These are phyloP conservation scores for Aix galericulata DNA, from an alignment of 2,113 vertebrate species.

Conservation along the genomic window DNA sequence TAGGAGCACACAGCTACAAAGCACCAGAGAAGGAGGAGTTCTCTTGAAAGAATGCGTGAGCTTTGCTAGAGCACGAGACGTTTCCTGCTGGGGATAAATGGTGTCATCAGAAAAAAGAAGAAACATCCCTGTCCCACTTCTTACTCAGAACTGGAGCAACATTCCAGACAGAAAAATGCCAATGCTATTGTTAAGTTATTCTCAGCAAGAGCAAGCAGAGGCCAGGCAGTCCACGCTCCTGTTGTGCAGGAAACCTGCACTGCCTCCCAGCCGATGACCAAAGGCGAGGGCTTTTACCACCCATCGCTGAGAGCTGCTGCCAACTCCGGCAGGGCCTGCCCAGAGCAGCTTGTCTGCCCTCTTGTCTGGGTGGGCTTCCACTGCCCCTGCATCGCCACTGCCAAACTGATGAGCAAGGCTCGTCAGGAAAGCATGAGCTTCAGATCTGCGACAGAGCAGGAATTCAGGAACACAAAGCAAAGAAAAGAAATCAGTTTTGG, in stretches of 20 bases:
- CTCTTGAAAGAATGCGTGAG: not conserved
- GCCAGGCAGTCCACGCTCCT: not conserved
- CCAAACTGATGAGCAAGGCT: accelerated
- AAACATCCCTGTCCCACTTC: not conserved
- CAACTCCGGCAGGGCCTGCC: not conserved
- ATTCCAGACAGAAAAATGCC: not conserved
- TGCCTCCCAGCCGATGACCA: not conserved
- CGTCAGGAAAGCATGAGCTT: not conserved
- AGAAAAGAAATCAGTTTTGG: not conserved
- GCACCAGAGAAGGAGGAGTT: not conserved
- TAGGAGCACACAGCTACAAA: not conserved
- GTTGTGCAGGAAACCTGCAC: not conserved
- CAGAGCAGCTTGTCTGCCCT: not conserved
- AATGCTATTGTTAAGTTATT: not conserved
- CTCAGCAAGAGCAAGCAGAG: not conserved
- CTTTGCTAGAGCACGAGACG: not conserved
- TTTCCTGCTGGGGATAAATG: not conserved
- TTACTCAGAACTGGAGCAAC: not conserved
- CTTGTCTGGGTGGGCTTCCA: accelerated
- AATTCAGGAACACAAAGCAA: not conserved
- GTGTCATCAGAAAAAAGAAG: not conserved
- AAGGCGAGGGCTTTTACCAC: not conserved
- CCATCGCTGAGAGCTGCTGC: not conserved
- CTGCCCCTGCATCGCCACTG: not conserved
- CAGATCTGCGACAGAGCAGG: not conserved